Percentiles rank a stretch among this genome's conserved stretches.
Conservation (phyloP, 2,113 vertebrate species). For the Bos javanicus region DNA sequence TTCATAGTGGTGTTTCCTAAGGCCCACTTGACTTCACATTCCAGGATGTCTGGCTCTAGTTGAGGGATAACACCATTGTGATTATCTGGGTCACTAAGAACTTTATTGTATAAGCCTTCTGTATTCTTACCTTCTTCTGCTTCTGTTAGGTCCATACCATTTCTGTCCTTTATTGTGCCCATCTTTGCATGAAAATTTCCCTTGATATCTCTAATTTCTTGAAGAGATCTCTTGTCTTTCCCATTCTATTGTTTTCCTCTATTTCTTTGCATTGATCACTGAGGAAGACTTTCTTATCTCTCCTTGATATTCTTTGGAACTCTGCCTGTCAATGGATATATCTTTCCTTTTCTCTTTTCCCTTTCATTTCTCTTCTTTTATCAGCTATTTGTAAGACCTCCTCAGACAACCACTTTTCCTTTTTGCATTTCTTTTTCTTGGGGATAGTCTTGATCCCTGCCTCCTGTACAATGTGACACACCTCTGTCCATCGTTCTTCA, state of each 20-base stretch:
- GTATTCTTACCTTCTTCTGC: no score
- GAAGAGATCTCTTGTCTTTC: background rate
- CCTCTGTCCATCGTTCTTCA: background rate
- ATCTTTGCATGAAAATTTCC: background rate
- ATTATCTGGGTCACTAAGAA: background rate
- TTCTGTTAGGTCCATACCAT: no score
- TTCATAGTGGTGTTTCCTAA: background rate
- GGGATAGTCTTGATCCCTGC: background rate
- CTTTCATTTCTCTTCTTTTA: background rate
- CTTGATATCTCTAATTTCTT: background rate
- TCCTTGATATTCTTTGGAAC: background rate
- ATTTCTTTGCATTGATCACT: background rate
- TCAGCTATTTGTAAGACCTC: background rate
- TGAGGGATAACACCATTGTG: background rate
- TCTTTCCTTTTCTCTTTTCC: background rate
- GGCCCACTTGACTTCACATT: background rate
- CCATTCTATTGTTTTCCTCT: background rate
- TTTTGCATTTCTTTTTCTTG: background rate
- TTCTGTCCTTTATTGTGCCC: background rate
- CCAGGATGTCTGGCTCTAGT: background rate
- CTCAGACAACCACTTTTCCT: background rate
- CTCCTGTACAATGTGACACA: background rate
- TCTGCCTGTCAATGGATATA: background rate
- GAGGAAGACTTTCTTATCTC: background rate
- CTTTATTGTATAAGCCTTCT: background rate